A percentile compares a stretch with the other conserved stretches of the same genome.
These are phyloP conservation scores for Hirtodrosophila confusa DNA, from an alignment of 2,888 invertebrate species.

Conservation along the genomic window DNA sequence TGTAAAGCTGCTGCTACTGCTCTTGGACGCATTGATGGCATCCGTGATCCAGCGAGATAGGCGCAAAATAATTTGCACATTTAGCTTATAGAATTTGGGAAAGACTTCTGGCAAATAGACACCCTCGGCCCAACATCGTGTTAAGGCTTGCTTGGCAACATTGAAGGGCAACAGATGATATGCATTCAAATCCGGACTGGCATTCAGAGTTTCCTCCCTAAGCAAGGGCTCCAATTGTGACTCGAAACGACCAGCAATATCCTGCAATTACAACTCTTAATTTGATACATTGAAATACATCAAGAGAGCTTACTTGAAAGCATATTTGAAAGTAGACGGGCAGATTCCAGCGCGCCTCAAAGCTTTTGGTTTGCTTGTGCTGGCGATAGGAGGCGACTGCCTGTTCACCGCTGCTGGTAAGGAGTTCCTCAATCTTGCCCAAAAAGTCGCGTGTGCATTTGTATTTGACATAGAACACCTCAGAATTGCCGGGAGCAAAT, in stretches of 20 bases:
- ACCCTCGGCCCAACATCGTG: conserved; percentile 90
- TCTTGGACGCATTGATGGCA: conserved; percentile 67
- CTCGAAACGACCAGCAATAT: conserved; percentile 89
- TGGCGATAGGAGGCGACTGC: conserved; percentile 84
- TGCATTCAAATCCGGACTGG: conserved; percentile 18
- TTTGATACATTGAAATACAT: neutral
- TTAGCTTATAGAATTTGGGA: conserved; percentile 95
- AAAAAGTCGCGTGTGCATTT: conserved; percentile 91
- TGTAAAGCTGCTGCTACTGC: conserved; percentile 38
- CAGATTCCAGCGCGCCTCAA: conserved; percentile 95
- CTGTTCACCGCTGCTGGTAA: conserved; percentile 85
- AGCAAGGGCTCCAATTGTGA: conserved; percentile 74
- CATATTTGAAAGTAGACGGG: conserved; percentile 97
- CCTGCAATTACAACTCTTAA: conserved; percentile 80
- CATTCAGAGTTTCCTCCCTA: conserved; percentile 59
- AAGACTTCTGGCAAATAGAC: conserved; percentile 91
- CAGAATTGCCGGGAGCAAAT: conserved; percentile 96
- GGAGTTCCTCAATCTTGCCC: conserved; percentile 87
- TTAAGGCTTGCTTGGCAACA: conserved; percentile 85
- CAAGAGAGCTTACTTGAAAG: conserved; percentile 88
- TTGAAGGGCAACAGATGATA: conserved; percentile 82
- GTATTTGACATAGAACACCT: conserved; percentile 93
- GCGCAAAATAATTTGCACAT: conserved; percentile 92
- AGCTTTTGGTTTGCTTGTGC: conserved; percentile 90
- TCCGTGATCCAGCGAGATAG: conserved; percentile 89